Percentiles rank a stretch among this genome's conserved stretches.
Evolutionary conservation across 2,113 vertebrate species (phyloP).

Genomic region (Cavia aperea): DNA sequence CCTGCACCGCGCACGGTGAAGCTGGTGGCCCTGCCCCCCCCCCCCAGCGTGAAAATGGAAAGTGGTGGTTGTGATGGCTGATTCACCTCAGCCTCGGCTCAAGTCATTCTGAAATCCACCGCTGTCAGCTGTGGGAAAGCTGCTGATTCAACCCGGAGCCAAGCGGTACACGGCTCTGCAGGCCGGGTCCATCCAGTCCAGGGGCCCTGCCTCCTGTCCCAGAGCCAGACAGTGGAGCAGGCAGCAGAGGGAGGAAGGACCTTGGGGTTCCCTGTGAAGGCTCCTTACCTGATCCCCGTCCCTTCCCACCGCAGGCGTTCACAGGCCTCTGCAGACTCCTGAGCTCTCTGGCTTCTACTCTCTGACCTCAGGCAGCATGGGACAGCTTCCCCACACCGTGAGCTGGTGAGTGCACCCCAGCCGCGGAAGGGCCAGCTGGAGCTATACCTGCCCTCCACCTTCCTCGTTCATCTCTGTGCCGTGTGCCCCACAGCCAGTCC

Average conservation of each 20-base stretch:
- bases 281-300: not conserved
- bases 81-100: slow-evolving; percentile 63
- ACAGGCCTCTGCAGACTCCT: slow-evolving; percentile 89
- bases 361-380: slow-evolving; percentile 88
- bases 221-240: not conserved
- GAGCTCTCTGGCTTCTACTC: slow-evolving; percentile 95
- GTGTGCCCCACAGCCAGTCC: not conserved
- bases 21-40: not conserved
- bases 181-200: not conserved
- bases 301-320: slow-evolving; percentile 80
- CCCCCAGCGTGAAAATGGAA: slow-evolving; percentile 64
- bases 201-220: not conserved
- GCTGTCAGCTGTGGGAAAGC: slow-evolving; percentile 58
- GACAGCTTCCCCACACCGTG: slow-evolving; percentile 94
- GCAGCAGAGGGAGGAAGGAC: not conserved
- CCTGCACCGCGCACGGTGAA: not conserved
- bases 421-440: not conserved
- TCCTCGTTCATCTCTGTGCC: not conserved
- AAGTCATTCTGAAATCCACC: slow-evolving; percentile 70
- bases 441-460: not conserved
- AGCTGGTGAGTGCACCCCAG: slow-evolving; percentile 89
- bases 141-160: slow-evolving; percentile 48
- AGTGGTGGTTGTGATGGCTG: slow-evolving; percentile 69
- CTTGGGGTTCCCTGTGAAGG: not conserved
- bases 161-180: not conserved